Evolutionary conservation across 2,888 invertebrate genomes (phyloP), one percentile per base, ranked within the genome.

Genomic region (Drosophila atripex): DNA sequence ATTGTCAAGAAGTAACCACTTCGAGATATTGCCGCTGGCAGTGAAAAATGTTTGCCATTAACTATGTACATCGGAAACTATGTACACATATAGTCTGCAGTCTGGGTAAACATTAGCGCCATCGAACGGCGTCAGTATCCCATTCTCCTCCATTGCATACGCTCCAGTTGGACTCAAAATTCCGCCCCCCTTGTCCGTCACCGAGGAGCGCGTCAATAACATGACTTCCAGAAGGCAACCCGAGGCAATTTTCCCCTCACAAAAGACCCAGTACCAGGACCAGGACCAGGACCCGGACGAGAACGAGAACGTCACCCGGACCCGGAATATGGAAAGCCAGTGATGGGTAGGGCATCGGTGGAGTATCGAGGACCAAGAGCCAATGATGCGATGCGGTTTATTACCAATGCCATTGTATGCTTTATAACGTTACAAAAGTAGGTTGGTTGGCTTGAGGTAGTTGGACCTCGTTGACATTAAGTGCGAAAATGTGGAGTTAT

Each of bases 351-450:
- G 28, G 28, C 28, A 28, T 9, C 28, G 28, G 28, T 28, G 28
- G 9, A 9, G 28, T 28, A 28, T 28, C 28, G 28, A 8, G 28
- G 28, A 9, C 35, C 35, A 35, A 41, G 59, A 54, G 79, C 64
- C 76, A 82, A 76, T 78, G 78, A 80, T 79, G 79, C 79, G 78
- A 76, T 80, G 85, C 78, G 84, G 85, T 79, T 85, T 84, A 85
- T 78, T 79, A 78, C 77, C 75, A 77, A 75, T 84, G 73, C 71
- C 75, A 78, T 75, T 84, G 75, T 77, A 77, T 74, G 77, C 75
- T 77, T 80, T 75, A 78, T 69, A 76, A 73, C 70, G 70, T 52
- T 73, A 71, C 57, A 60, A 63, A 76, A 76, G 78, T 74, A 74
- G 76, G 69, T 66, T 76, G 80, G 80, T 75, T 71, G 75, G 70